Percentiles rank a stretch among this genome's conserved stretches.
phyloP scores from a whole-genome alignment of 2,888 invertebrate genomes.

The Catonia carolina region DNA sequence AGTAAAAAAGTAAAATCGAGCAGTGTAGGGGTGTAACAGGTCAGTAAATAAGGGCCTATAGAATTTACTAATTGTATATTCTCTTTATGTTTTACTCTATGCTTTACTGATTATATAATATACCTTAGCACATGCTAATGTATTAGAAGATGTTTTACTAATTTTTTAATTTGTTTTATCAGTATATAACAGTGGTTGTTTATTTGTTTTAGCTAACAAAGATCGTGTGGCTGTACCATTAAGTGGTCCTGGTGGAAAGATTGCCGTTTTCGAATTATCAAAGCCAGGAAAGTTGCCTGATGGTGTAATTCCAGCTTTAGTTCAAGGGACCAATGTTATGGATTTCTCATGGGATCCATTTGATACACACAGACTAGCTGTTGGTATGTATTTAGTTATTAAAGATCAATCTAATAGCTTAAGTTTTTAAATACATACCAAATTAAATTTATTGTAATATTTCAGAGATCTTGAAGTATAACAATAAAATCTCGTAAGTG shows the following conservation, averaged over 20 bases:
- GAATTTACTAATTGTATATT: too few relatives aligned
- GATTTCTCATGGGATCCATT: constrained; percentile 97
- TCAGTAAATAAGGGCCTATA: too few relatives aligned
- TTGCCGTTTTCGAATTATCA: constrained; percentile 76
- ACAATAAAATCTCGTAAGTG: too few relatives aligned
- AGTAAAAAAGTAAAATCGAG: too few relatives aligned
- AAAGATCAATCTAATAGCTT: too few relatives aligned
- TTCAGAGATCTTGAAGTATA: neutral
- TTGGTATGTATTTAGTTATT: constrained; percentile 50
- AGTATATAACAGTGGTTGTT: too few relatives aligned
- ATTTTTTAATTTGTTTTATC: too few relatives aligned
- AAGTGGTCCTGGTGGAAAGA: constrained; percentile 83
- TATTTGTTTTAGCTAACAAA: constrained; percentile 83
- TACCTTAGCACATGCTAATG: constrained; percentile 6
- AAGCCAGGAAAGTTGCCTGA: constrained; percentile 71
- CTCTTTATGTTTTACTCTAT: too few relatives aligned
- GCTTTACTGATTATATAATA: too few relatives aligned
- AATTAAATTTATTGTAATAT: neutral
- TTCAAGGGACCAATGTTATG: constrained; percentile 82
- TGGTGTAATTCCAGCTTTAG: constrained; percentile 77
- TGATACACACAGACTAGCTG: constrained; percentile 67
- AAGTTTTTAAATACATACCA: too few relatives aligned
- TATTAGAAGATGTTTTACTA: neutral
- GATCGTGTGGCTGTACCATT: constrained; percentile 84
- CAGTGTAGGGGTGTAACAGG: too few relatives aligned